Evolutionary conservation across 1,140 invertebrate species (phyloP), one percentile per base, ranked within the genome.

Genomic region (Magallana ariakensis): DNA sequence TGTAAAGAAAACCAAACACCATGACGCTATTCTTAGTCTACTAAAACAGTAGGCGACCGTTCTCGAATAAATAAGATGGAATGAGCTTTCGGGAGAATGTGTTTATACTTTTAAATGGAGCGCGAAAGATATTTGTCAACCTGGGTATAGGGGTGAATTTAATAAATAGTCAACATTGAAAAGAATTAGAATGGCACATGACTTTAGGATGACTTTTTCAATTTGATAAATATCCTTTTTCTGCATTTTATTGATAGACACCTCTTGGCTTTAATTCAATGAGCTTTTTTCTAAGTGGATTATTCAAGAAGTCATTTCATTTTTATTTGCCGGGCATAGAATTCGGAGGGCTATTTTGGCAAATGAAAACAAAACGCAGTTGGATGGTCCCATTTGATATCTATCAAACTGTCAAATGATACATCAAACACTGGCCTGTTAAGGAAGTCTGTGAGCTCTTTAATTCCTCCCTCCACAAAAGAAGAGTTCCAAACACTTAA

Each of bases 51-150:
- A 26, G 66, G 66, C 33, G 66, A 75, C 66, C 33, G 22, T 75
- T 75, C 22, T 75, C 22, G 66, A 26, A 75, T 75, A 22, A 75
- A 26, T 19, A 11, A 9, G 22, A 26, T 26, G 66, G 66, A 75
- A 75, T 75, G 66, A 75, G 66, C 66, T 75, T 75, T 26, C 66
- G 22, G 33, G 66, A 26, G 66, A 75, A 75, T 75, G 66, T 75
- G 66, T 75, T 75, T 75, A n/a, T n/a, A 75, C 66, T 26, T 75
- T 75, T 75, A 75, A 75, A 75, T 75, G 66, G 66, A 75, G 66
- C 66, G 22, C 66, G 66, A 75, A 75, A 75, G 26, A 75, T 75
- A 75, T 75, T 75, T 75, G 66, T 75, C 66, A 75, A 75, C 19
- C 66, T 13, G 22, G 11, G 66, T 75, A 75, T 75, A 46, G 33